Percentiles rank a stretch among this genome's conserved stretches.
These are phyloP conservation scores for Bombus breviceps DNA, from an alignment of 1,140 invertebrate species.

Conservation along the genomic window DNA sequence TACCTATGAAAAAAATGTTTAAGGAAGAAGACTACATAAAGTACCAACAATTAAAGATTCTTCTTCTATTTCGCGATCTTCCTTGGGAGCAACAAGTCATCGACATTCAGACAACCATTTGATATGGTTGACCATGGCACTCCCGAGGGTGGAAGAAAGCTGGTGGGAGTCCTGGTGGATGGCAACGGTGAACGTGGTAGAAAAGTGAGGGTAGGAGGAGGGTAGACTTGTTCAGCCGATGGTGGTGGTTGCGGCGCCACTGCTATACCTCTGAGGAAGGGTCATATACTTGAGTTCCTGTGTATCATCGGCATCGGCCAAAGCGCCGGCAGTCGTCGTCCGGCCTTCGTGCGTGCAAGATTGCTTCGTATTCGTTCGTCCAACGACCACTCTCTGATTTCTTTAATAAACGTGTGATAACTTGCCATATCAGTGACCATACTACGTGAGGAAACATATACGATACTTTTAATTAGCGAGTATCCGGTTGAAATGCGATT, in stretches of 20 bases:
- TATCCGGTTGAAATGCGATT: neutral
- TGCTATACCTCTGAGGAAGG: slow-evolving; percentile 21
- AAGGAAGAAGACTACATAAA: neutral
- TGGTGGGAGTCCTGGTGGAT: slow-evolving; percentile 1
- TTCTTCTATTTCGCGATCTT: neutral
- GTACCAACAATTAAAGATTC: neutral
- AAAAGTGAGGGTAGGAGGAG: slow-evolving; percentile 17
- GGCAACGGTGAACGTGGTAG: slow-evolving; percentile 18
- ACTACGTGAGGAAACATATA: neutral
- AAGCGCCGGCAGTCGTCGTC: slow-evolving; percentile 47
- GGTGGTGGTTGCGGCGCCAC: slow-evolving; percentile 50
- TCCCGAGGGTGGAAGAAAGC: neutral
- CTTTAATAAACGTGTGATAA: slow-evolving; percentile 26
- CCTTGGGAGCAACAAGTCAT: neutral
- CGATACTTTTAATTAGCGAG: neutral
- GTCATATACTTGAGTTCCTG: slow-evolving; percentile 28
- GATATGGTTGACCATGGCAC: neutral
- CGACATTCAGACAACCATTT: slow-evolving; percentile 26
- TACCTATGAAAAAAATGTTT: neutral
- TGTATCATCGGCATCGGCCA: slow-evolving; percentile 20
- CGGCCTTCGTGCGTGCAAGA: slow-evolving; percentile 35
- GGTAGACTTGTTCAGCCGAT: slow-evolving; percentile 5
- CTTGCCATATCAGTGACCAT: neutral
- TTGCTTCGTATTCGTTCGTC: neutral
- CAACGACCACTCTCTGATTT: neutral